Percentiles rank a stretch among this genome's conserved stretches.
phyloP scores from a whole-genome alignment of 2,888 invertebrate genomes.

The Drosophila neotestacea region DNA sequence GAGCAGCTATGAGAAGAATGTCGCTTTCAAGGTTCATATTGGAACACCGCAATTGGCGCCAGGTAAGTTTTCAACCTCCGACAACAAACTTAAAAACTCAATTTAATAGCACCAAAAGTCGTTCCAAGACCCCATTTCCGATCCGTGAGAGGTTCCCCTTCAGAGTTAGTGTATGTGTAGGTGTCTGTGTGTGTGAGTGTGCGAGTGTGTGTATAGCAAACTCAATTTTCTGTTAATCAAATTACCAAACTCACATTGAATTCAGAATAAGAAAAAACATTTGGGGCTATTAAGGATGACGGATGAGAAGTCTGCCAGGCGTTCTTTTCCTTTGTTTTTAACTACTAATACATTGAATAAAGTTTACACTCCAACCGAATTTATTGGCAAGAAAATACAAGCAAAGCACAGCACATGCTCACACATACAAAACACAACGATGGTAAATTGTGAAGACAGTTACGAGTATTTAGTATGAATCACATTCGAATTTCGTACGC shows the following conservation, averaged over 20 bases:
- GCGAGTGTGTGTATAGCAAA: slow-evolving; percentile 29
- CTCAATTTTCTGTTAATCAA: slow-evolving; percentile 63
- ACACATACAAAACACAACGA: slow-evolving; percentile 3
- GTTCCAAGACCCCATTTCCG: slow-evolving; percentile 2
- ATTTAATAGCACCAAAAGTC: slow-evolving; percentile 49
- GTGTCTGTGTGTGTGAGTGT: slow-evolving; percentile 4
- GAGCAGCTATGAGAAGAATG: slow-evolving; percentile 99
- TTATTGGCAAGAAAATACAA: slow-evolving; percentile 29
- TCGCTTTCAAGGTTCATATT: slow-evolving; percentile 95
- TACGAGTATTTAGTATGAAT: slow-evolving; percentile 26
- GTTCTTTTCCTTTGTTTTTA: slow-evolving; percentile 13
- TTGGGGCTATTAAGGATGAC: neutral
- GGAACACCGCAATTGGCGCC: slow-evolving; percentile 95
- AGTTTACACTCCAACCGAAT: slow-evolving; percentile 13
- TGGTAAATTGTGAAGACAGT: slow-evolving; percentile 11
- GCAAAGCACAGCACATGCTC: slow-evolving; percentile 17
- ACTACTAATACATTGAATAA: slow-evolving; percentile 5
- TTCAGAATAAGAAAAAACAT: slow-evolving; percentile 11
- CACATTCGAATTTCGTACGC: slow-evolving; percentile 14
- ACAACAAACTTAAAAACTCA: slow-evolving; percentile 37
- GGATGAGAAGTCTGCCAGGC: slow-evolving; percentile 14
- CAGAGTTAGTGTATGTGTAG: no score
- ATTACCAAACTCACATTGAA: slow-evolving; percentile 51
- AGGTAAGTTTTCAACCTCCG: slow-evolving; percentile 87
- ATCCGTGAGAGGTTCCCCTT: slow-evolving; percentile 10